Base-by-base conservation (phyloP, 2,888 invertebrate species). In the Sinelater perroti region DNA sequence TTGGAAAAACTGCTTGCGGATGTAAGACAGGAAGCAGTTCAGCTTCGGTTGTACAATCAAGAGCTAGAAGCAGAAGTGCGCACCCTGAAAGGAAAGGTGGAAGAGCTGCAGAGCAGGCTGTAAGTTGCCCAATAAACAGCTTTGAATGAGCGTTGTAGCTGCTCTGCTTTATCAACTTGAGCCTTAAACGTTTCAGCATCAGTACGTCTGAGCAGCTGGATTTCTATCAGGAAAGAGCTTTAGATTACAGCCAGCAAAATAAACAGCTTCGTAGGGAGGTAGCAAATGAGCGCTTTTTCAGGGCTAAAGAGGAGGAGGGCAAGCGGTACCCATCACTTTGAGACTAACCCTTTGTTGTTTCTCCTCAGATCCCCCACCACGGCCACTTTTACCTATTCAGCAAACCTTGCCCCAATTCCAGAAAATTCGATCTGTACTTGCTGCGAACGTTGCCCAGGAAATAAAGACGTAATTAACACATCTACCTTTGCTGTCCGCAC, bases 51-150 rank as follows among this genome's bases (percentile, higher is more conserved):
- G 30, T 78, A 81, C 8, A 81, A 87, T 70, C 85, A 88, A 69
- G 87, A 88, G 76, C 79, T 88, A 20, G 84, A 85, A 62, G 79
- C 81, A 46, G 87, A 88, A 75, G 81, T 87, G 16, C 77, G 80
- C 57, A 79, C 80, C 42, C 74, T 87, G 59, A 85, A 84, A 67
- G 79, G 81, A 28, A 82, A 81, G 70, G 76, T 85, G 7, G 69
- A 74, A 7, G 82, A 82, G 20, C 72, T 83, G n/a, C 80, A 82
- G 61, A 72, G 71, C 13, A 80, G 79, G 75, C 71, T 83, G 84
- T 84, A 76, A 81, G 80, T 75, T 49, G 14, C 6, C 21, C 10
- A n/a, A n/a, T n/a, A n/a, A n/a, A n/a, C n/a, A n/a, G n/a, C n/a
- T n/a, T n/a, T n/a, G n/a, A n/a, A n/a, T n/a, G 24, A 30, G n/a